Evolutionary conservation across 2,888 invertebrate species (phyloP).

Genomic region (Rhodophaea formosa): DNA sequence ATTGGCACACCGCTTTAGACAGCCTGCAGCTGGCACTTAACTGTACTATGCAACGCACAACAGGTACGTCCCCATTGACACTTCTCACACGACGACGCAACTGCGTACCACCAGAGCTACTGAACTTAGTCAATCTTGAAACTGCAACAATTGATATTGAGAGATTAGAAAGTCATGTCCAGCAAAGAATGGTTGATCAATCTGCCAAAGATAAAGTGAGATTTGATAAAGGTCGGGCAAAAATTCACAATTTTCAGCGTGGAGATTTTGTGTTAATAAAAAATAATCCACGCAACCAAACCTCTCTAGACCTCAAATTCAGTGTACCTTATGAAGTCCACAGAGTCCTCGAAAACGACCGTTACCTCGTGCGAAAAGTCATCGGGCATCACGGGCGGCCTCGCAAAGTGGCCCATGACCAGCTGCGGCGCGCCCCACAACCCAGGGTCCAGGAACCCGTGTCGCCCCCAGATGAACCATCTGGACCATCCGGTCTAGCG

Average conservation of each 20-base stretch:
- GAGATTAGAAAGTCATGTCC: background rate
- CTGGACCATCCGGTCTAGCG: background rate
- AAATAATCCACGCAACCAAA: slow-evolving; percentile 29
- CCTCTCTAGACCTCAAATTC: slow-evolving; percentile 26
- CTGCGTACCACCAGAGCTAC: slow-evolving; percentile 28
- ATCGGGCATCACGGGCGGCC: background rate
- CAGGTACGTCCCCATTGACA: slow-evolving; percentile 30
- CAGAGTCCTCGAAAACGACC: slow-evolving; percentile 21
- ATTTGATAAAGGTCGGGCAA: slow-evolving; percentile 19
- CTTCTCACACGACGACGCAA: slow-evolving; percentile 24
- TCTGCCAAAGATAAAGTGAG: slow-evolving; percentile 8
- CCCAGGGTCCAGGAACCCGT: background rate
- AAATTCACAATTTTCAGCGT: slow-evolving; percentile 22
- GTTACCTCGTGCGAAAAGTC: slow-evolving; percentile 7
- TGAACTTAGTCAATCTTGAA: background rate
- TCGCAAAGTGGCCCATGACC: background rate
- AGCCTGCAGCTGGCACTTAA: slow-evolving; percentile 31
- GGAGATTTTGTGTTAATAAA: slow-evolving; percentile 29
- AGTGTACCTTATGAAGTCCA: slow-evolving; percentile 27
- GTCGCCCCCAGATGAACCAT: background rate
- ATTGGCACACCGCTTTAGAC: slow-evolving; percentile 30
- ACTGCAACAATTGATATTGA: slow-evolving; percentile 3
- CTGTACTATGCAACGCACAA: slow-evolving; percentile 27
- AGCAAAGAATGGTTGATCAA: slow-evolving; percentile 1
- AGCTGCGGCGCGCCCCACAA: background rate